Evolutionary conservation across 2,113 vertebrate species (phyloP), one percentile per base, ranked within the genome.

Genomic region (Prionailurus viverrinus): DNA sequence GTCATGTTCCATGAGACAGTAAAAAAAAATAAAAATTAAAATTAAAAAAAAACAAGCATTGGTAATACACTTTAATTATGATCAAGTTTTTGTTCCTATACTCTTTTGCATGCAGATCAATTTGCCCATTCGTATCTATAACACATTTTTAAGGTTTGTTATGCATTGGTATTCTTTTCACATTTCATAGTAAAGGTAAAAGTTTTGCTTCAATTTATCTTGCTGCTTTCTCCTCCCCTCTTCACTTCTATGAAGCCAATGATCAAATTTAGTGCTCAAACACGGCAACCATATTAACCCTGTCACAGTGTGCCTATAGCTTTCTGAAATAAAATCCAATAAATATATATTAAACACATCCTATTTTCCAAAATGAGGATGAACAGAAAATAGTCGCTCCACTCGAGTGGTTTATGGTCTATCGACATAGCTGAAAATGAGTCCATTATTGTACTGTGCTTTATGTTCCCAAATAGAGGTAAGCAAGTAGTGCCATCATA

Each of bases 391-490:
- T 11, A 16, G 12, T 83, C 45, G 45, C 6, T 1, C n/a, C 41
- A 48, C 3, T 97, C 8, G 16, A 33, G 53, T 12, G 53, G 21
- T 21, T 27, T 9, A 18, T 25, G 55, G 5, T 2, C 8, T 33
- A 53, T 14, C 41, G 1, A 91, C 6, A n/a, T 4, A 6, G 2
- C 16, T 55, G 11, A 18, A 82, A 81, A 39, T 27, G 1, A 68
- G 18, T 29, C 1, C 29, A 4, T 19, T n/a, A 11, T 5, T 36
- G 6, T 23, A 11, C 9, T 4, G 0, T n/a, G 19, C 18, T 5
- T 23, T 19, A 8, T 8, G 5, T 74, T 65, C 16, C 29, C 25
- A 16, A 27, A 0, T 5, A 53, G 9, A 89, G 16, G 41, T 23
- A 41, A 76, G 19, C 31, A 85, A n/a, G 41, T 10, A 11, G 7